Base-by-base conservation (phyloP, 2,113 vertebrate species). In the Carettochelys insculpta region DNA sequence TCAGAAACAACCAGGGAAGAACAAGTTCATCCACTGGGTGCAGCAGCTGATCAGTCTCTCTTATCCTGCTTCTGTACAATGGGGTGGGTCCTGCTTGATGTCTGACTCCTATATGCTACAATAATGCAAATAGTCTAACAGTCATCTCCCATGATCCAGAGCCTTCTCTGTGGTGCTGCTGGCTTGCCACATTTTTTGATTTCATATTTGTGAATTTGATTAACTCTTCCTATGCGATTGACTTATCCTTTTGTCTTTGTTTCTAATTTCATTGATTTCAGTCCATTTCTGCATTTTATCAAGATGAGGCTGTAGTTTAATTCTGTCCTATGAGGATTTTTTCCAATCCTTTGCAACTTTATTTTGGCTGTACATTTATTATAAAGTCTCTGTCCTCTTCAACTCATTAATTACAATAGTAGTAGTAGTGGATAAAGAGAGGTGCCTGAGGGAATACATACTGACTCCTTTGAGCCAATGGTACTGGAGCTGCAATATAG, bases 251-350 rank as follows among this genome's bases (percentile, higher is more conserved):
- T 51, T n/a, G 68, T 76, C 87, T 94, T 65, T 68, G 80, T 90
- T 77, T 88, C 71, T 84, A 73, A 86, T 96, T 86, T 56, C 78
- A 88, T 92, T 89, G 84, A 82, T 92, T 65, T 90, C 71, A 77
- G 1, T 53, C 51, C 82, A 89, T 31, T 41, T 71, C 38, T 88
- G 83, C 81, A 77, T 12, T 58, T 92, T 53, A 25, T 87, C 79
- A 82, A 73, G 12, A 16, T 14, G 1, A 3, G 24, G 92, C 86
- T 84, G 68, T 75, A 34, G 31, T 61, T 7, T 84, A 52, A 20
- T 76, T 8, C 25, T 52, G 9, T 8, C 51, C 51, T 80, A 16
- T 17, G 3, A 68, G 90, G 31, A n/a, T n/a, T 61, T 79, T 12
- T n/a, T 76, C 78, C 17, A 31, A 51, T 73, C 43, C 53, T 38